Evolutionary conservation across 92 coral and sea anemone species (phyloP).

Genomic region (Zoanthus sociatus): DNA sequence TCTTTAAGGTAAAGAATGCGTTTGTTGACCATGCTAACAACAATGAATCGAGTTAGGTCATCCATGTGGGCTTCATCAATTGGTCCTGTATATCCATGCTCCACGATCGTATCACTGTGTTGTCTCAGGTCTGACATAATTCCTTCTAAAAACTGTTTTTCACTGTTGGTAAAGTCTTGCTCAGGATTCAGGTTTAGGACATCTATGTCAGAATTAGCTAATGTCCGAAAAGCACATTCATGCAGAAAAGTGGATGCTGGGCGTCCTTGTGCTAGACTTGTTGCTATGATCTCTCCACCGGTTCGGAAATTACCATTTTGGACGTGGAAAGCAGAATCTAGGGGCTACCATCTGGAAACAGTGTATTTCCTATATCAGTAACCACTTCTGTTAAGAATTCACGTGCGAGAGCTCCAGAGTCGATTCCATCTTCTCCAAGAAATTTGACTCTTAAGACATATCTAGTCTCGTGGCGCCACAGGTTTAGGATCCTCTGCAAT

Average conservation of each 20-base stretch:
- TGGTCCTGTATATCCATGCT: conserved; percentile 43
- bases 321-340: conserved; percentile 32
- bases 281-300: too few species aligned
- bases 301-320: conserved; percentile 46
- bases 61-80: conserved; percentile 16
- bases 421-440: conserved; percentile 53
- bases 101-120: too few species aligned
- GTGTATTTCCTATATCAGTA: not conserved
- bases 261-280: too few species aligned
- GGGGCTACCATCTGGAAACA: conserved; percentile 42
- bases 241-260: too few species aligned
- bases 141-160: too few species aligned
- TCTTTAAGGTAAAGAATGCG: conserved; percentile 32
- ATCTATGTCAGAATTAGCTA: too few species aligned
- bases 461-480: conserved; percentile 24
- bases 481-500: conserved; percentile 25
- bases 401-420: conserved; percentile 37
- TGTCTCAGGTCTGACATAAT: too few species aligned
- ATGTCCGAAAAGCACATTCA: too few species aligned
- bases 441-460: conserved; percentile 31
- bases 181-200: too few species aligned
- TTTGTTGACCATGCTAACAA: conserved; percentile 17
- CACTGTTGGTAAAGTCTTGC: too few species aligned
- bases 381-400: conserved; percentile 44
- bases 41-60: conserved; percentile 9